Evolutionary conservation across 2,888 invertebrate genomes (phyloP).

Genomic region (Plebejus argus): DNA sequence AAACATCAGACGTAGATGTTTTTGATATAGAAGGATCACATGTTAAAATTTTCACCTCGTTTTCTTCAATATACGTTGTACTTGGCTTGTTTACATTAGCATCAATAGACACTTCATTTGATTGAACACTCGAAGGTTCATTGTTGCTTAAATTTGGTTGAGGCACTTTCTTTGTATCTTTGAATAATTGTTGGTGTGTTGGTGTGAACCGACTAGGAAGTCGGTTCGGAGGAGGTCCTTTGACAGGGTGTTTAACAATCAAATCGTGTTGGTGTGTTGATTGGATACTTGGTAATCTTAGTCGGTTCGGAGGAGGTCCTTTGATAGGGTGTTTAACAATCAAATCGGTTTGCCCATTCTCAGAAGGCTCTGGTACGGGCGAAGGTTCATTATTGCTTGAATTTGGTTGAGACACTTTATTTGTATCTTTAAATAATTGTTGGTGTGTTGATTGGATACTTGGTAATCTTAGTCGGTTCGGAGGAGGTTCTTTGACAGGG

Average conservation of each 20-base stretch:
- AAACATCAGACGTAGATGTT: conserved; percentile 59
- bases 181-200: not conserved
- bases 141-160: not conserved
- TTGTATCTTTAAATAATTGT: not conserved
- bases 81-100: not conserved
- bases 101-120: conserved; percentile 9
- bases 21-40: conserved; percentile 61
- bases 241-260: no score
- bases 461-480: no score
- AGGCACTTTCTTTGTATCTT: not conserved
- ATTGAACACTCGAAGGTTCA: not conserved
- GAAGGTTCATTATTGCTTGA: not conserved
- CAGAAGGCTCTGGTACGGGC: not conserved
- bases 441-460: not conserved
- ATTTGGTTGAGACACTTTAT: not conserved
- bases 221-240: no score
- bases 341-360: not conserved
- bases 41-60: conserved; percentile 22
- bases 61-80: not conserved
- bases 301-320: no score
- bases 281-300: no score
- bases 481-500: no score
- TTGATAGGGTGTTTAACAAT: no score
- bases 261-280: no score
- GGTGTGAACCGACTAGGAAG: no score